Base-by-base conservation (phyloP, 2,113 vertebrate species). In the Carettochelys insculpta region DNA sequence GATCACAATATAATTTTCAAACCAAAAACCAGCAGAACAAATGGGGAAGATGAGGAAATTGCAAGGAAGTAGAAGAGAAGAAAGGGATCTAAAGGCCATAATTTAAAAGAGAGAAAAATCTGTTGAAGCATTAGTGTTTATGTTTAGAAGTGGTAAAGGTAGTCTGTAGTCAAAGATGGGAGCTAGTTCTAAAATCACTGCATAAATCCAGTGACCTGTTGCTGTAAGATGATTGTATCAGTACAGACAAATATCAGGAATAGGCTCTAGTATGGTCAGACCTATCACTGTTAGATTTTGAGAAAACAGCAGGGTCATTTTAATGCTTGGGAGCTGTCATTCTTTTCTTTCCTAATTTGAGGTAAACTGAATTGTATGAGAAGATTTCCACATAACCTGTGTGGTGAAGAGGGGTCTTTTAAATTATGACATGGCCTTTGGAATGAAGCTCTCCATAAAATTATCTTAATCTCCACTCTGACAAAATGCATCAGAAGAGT, bases 171-270 rank as follows among this genome's bases (percentile, higher is more conserved):
- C 58, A 56, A 53, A 4, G 43, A 25, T 86, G 47, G 65, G 82
- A 73, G 56, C 0, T 5, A 81, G 65, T 45, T 90, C 5, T 1
- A 0, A 2, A 81, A 65, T 41, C 91, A 52, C 3, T 80, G 85
- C 1, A 82, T 77, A 38, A 80, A 34, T 76, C 8, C 86, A 51
- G 51, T 0, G 1, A 13, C 43, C n/a, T 90, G n/a, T 76, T 78
- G 56, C 24, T 68, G 56, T 78, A 56, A 68, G 38, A 81, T 29
- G 25, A 16, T 0, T 1, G 77, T 8, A 43, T 83, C 0, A 0
- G 29, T n/a, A 31, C 41, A 82, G 83, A 48, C 14, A 9, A 8
- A 2, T 3, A 0, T 48, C 84, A 38, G 71, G 58, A 45, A n/a
- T 76, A 29, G 1, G 10, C 12, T 65, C 20, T 16, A 4, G 0